Percentiles rank a stretch among this genome's conserved stretches.
Evolutionary conservation across 2,113 vertebrate genomes (phyloP).

Genomic region (Merops nubicus): DNA sequence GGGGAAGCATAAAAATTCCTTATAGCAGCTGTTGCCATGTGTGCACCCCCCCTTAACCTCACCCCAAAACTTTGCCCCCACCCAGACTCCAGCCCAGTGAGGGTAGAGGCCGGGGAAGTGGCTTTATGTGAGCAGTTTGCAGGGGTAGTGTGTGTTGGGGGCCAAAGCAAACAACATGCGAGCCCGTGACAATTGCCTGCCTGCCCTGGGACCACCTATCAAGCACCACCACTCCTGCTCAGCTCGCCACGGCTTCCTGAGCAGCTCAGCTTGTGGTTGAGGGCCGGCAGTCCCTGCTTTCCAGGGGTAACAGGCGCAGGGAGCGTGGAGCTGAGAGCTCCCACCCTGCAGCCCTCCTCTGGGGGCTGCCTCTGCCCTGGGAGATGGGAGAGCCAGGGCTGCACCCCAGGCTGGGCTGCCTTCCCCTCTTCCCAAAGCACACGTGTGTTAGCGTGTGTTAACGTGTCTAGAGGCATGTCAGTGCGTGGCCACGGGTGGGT

Average conservation of each 20-base stretch:
- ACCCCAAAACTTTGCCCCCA: not conserved
- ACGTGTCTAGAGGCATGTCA: not conserved
- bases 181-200: not conserved
- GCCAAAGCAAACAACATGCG: not conserved
- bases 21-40: not conserved
- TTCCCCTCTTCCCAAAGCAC: not conserved
- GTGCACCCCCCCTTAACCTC: not conserved
- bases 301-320: not conserved
- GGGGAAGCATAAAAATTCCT: conserved; percentile 49
- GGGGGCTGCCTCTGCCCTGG: not conserved
- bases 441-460: not conserved
- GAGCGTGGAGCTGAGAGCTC: not conserved
- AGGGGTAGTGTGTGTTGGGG: not conserved
- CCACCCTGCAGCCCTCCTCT: not conserved
- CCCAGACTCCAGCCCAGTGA: not conserved
- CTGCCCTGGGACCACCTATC: conserved; percentile 45
- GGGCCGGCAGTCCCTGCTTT: not conserved
- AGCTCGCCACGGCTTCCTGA: not conserved
- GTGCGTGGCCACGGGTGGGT: not conserved
- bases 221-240: not conserved
- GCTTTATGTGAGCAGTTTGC: not conserved
- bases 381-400: not conserved
- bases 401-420: not conserved
- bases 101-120: not conserved
- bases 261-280: not conserved